Percentiles rank a stretch among this genome's conserved stretches.
Conservation (phyloP, 2,113 vertebrate species). For the Pelecanoides urinatrix region DNA sequence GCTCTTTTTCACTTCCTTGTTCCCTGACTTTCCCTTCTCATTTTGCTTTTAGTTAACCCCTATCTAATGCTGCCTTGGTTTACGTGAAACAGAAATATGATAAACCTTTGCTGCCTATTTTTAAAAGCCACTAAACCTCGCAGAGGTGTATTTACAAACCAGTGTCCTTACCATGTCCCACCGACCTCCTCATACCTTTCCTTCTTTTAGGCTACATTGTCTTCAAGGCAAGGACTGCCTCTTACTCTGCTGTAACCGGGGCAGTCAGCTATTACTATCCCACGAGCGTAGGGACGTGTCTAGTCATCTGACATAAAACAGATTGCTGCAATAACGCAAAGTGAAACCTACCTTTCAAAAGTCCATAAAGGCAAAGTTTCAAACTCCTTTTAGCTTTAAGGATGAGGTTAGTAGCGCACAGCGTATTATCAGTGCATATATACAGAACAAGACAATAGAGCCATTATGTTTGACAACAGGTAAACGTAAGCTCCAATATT, state of each 20-base stretch:
- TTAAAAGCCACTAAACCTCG: not conserved
- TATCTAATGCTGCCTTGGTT: not conserved
- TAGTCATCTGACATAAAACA: not conserved
- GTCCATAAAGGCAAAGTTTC: not conserved
- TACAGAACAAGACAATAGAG: not conserved
- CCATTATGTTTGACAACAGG: not conserved
- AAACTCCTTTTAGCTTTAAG: not conserved
- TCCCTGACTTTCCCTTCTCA: not conserved
- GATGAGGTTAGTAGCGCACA: not conserved
- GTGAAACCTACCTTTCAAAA: not conserved
- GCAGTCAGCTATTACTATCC: not conserved
- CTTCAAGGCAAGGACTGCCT: not conserved
- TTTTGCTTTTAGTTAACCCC: not conserved
- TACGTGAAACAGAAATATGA: not conserved
- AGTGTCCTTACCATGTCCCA: not conserved
- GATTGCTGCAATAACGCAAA: not conserved
- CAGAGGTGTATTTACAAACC: not conserved
- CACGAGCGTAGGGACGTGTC: fast-evolving
- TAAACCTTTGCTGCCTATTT: not conserved
- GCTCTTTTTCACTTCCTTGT: not conserved
- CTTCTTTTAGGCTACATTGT: not conserved
- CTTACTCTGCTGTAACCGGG: not conserved
- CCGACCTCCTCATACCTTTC: not conserved
- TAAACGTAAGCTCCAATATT: not conserved
- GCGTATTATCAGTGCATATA: not conserved